Percentiles rank a stretch among this genome's conserved stretches.
phyloP scores from a whole-genome alignment of 2,113 vertebrate species.

The Nannobrachium achirus region DNA sequence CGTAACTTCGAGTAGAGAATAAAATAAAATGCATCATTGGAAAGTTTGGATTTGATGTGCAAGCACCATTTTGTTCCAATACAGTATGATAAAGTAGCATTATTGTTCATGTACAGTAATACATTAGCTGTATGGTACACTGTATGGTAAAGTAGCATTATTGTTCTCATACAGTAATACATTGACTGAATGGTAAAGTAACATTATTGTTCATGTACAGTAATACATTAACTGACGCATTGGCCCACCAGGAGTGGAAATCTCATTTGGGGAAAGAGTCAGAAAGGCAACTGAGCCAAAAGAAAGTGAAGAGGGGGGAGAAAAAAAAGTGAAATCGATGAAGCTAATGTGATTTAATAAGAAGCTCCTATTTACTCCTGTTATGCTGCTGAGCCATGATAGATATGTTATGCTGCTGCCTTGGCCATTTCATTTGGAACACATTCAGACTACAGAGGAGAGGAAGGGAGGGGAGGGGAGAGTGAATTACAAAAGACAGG shows the following conservation, averaged over 20 bases:
- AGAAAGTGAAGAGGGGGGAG: no score
- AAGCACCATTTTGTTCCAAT: no score
- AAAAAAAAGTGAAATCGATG: constrained; percentile 65
- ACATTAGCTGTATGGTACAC: no score
- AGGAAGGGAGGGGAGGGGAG: constrained; percentile 19
- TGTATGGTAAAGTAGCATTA: no score
- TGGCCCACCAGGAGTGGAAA: constrained; percentile 71
- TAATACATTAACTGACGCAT: constrained; percentile 50
- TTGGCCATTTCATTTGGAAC: constrained; percentile 78
- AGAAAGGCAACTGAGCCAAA: constrained; percentile 68
- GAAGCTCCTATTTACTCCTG: constrained; percentile 66
- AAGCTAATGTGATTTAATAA: constrained; percentile 79
- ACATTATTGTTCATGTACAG: constrained; percentile 26
- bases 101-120: constrained; percentile 20
- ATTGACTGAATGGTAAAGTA: constrained; percentile 28
- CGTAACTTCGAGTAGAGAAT: no score
- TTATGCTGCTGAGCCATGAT: constrained; percentile 62
- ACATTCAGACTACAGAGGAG: constrained; percentile 58
- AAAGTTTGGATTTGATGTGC: no score
- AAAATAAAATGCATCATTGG: no score
- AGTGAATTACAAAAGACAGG: background rate
- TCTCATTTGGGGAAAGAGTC: constrained; percentile 73
- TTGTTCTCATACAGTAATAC: no score
- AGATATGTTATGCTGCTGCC: constrained; percentile 69
- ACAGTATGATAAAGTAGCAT: constrained; percentile 31